These are phyloP conservation scores for Phoenicopterus ruber DNA, from an alignment of 2,113 vertebrate genomes.

Conservation along the genomic window DNA sequence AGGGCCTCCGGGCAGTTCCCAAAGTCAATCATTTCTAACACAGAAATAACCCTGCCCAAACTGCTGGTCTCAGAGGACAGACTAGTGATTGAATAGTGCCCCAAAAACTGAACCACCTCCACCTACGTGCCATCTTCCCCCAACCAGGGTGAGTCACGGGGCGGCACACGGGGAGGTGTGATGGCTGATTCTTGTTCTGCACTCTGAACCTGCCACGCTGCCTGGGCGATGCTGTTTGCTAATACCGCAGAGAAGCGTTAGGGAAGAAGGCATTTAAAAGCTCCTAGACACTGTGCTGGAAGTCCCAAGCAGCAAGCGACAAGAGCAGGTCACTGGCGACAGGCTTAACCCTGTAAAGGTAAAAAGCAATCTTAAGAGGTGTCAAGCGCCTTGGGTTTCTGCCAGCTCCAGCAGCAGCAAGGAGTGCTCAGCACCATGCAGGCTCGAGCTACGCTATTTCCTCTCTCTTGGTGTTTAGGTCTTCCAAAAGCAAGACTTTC, in stretches of 20 bases:
- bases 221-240: background rate
- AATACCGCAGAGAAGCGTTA: background rate
- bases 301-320: background rate
- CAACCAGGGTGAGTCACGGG: rapidly evolving
- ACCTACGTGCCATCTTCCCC: rapidly evolving
- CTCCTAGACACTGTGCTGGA: conserved; percentile 8
- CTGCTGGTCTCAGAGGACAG: background rate
- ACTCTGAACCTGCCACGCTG: background rate
- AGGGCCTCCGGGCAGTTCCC: background rate
- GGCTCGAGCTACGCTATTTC: background rate
- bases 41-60: background rate
- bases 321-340: background rate
- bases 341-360: background rate
- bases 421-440: background rate
- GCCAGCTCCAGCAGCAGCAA: background rate
- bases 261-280: background rate
- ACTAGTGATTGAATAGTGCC: background rate
- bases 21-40: background rate
- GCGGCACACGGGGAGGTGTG: background rate
- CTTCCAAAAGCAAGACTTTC: background rate
- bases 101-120: background rate
- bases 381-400: background rate
- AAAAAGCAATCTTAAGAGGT: background rate
- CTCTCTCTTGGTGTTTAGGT: background rate
- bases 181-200: background rate